Evolutionary conservation across 2,888 invertebrate genomes (phyloP), one percentile per base, ranked within the genome.

Genomic region (Phyto melanocephala): DNA sequence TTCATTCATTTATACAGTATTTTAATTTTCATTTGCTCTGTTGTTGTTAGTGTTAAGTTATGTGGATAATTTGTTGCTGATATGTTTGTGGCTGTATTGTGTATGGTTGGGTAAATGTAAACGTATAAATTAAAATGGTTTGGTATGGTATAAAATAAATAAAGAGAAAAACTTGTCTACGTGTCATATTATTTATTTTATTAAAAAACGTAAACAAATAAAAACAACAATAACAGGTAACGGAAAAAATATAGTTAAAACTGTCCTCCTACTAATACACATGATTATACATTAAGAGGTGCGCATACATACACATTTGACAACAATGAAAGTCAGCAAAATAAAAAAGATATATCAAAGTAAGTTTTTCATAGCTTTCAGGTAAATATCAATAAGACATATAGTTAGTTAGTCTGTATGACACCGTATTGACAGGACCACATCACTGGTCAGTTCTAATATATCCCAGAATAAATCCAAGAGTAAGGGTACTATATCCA

Each of bases 171-270:
- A 74, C 24, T 68, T 67, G 72, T 68, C 54, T 80, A 70, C 70
- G 56, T 70, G 75, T 72, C 75, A 60, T 75, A 62, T 68, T 42
- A 75, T 80, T 80, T 70, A 75, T 80, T 75, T 75, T 75, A 80
- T 75, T 70, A 63, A 74, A 52, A 68, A 56, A 58, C n/a, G n/a
- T 17, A 79, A 54, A 70, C 6, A 45, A 54, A 56, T n/a, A 65
- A 24, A 33, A 33, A 5, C 11, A 58, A 20, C 22, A 10, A 33
- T 11, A 45, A 56, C 17, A 42, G n/a, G 40, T 58, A 40, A 65
- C 20, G 42, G n/a, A n/a, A n/a, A 71, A 79, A 72, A 5, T 47
- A 65, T 63, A 80, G 70, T 75, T 80, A 70, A 63, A 70, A 75
- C 50, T 63, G 54, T 67, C 65, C 65, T 79, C 67, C 72, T 58